Percentiles rank a stretch among this genome's conserved stretches.
phyloP scores from a whole-genome alignment of 37 sponge, comb jelly and placozoan genomes.

The Hormiphora californensis region DNA sequence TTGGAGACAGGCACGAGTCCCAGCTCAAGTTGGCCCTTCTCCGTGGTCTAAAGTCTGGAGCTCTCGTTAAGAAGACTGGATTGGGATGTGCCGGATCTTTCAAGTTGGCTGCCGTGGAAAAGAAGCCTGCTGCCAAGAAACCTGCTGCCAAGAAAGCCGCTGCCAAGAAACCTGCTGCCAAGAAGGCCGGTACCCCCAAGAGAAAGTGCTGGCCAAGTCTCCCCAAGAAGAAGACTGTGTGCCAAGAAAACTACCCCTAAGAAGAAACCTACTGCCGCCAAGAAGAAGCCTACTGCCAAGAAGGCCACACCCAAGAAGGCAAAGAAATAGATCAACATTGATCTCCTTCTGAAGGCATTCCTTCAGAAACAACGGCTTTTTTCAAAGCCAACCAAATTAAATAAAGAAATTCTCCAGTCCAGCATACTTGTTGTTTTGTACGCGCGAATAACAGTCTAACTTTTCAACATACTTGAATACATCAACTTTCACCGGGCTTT shows the following conservation, averaged over 20 bases:
- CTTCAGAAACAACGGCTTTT: too few species aligned
- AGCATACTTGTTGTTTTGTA: too few species aligned
- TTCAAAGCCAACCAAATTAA: too few species aligned
- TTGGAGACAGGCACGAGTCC: slow-evolving; percentile 57
- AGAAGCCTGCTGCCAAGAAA: slow-evolving; percentile 50
- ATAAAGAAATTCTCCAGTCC: too few species aligned
- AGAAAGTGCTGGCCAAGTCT: too few species aligned
- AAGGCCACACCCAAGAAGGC: too few species aligned
- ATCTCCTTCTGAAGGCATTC: too few species aligned
- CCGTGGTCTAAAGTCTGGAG: slow-evolving; percentile 59
- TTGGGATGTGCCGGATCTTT: slow-evolving; percentile 80
- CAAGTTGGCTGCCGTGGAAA: slow-evolving; percentile 57
- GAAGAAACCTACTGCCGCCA: slow-evolving; percentile 25
- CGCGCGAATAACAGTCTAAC: too few species aligned
- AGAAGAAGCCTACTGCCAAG: slow-evolving; percentile 15
- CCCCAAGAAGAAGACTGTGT: background rate
- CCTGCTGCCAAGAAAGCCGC: slow-evolving; percentile 30
- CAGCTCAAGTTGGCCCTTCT: slow-evolving; percentile 72
- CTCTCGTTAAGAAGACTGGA: slow-evolving; percentile 75
- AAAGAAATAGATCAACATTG: too few species aligned
- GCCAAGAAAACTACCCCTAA: slow-evolving; percentile 24
- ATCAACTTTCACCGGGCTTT: too few species aligned
- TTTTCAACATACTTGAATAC: too few species aligned
- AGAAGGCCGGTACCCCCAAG: slow-evolving; percentile 50
- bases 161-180: slow-evolving; percentile 43